Evolutionary conservation across 2,888 invertebrate genomes (phyloP).

Genomic region (Drosophila monieri): DNA sequence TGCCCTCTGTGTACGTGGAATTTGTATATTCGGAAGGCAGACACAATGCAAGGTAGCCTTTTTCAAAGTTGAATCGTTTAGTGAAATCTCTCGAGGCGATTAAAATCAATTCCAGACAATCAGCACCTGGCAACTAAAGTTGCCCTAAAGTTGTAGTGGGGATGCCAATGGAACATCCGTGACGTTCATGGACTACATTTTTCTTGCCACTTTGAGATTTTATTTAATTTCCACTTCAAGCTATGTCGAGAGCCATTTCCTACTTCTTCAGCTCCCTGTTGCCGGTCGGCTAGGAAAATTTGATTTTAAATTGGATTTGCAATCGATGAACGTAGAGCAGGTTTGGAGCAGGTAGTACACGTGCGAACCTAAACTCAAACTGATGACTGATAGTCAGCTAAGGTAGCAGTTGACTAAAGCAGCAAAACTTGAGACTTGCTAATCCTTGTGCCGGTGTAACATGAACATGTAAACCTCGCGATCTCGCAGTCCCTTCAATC

Average conservation of each 20-base stretch:
- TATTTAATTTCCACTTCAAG: conserved; percentile 76
- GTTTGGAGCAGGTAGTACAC: conserved; percentile 49
- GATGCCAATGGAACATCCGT: neutral
- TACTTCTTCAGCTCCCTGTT: neutral
- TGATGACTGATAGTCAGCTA: too few species aligned
- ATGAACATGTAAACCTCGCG: too few species aligned
- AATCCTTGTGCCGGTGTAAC: too few species aligned
- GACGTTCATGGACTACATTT: conserved; percentile 48
- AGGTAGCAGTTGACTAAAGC: too few species aligned
- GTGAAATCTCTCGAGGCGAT: conserved; percentile 78
- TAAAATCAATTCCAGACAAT: conserved; percentile 80
- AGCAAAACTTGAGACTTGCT: too few species aligned
- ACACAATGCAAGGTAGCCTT: conserved; percentile 73
- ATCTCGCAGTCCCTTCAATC: too few species aligned
- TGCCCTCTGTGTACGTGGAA: conserved; percentile 11
- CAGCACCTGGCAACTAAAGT: conserved; percentile 52
- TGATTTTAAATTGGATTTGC: conserved; percentile 76
- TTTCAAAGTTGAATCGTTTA: conserved; percentile 74
- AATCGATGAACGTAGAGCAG: conserved; percentile 58
- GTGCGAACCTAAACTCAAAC: too few species aligned
- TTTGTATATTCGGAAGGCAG: conserved; percentile 3
- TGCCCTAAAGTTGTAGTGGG: neutral
- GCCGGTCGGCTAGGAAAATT: conserved; percentile 55
- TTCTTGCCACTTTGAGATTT: conserved; percentile 63
- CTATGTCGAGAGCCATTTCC: conserved; percentile 38